Evolutionary conservation across 2,113 vertebrate species (phyloP), one percentile per base, ranked within the genome.

Genomic region (Ptilonorhynchus violaceus): DNA sequence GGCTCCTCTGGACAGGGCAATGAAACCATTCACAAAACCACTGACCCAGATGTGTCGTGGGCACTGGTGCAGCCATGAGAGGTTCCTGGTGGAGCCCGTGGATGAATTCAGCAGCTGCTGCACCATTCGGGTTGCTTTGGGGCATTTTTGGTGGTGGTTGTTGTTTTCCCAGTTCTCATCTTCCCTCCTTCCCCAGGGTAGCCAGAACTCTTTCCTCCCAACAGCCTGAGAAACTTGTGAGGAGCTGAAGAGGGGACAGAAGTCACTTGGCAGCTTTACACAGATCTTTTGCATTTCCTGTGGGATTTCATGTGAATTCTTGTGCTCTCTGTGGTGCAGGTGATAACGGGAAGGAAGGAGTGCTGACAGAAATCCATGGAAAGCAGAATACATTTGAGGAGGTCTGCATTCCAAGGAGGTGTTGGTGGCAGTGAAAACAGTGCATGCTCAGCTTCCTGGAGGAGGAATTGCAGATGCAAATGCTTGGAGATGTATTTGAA

Each of bases 21-120:
- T 23, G 20, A 23, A 33, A 35, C 50, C 55, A 3, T 31, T 20
- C 33, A 49, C n/a, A 33, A 42, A 19, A 52, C 13, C 28, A 0
- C 62, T 0, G 0, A 11, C 37, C 14, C 6, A 4, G 18, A 25
- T 0, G 0, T 12, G 23, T 6, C 49, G 3, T 22, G 17, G 55
- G 68, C 33, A 13, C 35, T 24, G 83, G 6, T 13, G 9, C 23
- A 60, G 55, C 30, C 50, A 27, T 1, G 6, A 21, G 37, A 22
- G 35, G 18, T 10, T 49, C 47, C 49, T 10, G 7, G 7, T 20
- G 4, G 22, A 58, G 35, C 49, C 49, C 3, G 0, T 2, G 21
- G 31, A 2, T 9, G 5, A 39, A 28, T 10, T 17, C 50, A 50
- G 37, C 62, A 79, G 37, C 80, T 33, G 66, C 42, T 70, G 10